These are phyloP conservation scores for Blomia tropicalis DNA, from an alignment of 2,888 invertebrate species.

Conservation along the genomic window DNA sequence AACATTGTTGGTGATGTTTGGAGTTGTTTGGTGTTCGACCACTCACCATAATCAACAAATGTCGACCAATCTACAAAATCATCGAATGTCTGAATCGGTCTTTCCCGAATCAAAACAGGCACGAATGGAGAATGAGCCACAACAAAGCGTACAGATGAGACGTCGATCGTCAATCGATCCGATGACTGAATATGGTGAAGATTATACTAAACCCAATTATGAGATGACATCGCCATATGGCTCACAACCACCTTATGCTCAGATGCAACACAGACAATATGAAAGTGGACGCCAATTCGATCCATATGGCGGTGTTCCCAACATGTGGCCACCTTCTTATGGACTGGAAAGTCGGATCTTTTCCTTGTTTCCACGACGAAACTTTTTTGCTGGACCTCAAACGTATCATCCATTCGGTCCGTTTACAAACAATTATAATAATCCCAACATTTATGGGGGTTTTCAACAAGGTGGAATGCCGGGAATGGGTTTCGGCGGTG, in stretches of 20 bases:
- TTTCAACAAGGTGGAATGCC: background rate
- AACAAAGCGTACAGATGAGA: background rate
- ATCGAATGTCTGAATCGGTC: background rate
- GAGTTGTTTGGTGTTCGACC: background rate
- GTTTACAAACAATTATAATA: background rate
- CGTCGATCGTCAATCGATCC: background rate
- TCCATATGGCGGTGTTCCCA: too few species aligned
- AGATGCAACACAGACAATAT: background rate
- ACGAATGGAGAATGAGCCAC: background rate
- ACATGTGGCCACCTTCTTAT: background rate
- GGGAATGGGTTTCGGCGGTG: background rate
- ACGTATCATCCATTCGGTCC: background rate
- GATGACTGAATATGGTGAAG: background rate
- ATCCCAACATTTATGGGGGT: background rate
- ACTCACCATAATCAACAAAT: background rate
- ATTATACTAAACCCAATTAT: background rate
- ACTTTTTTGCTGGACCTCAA: background rate
- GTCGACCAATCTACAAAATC: constrained; percentile 7
- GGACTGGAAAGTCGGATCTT: background rate
- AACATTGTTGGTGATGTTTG: background rate
- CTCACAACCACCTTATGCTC: background rate
- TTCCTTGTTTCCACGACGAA: background rate
- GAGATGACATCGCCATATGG: background rate
- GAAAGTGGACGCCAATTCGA: background rate
- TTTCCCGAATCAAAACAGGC: background rate